Percentiles rank a stretch among this genome's conserved stretches.
Conservation (phyloP, 1,140 invertebrate species). For the Pogonomyrmex barbatus region DNA sequence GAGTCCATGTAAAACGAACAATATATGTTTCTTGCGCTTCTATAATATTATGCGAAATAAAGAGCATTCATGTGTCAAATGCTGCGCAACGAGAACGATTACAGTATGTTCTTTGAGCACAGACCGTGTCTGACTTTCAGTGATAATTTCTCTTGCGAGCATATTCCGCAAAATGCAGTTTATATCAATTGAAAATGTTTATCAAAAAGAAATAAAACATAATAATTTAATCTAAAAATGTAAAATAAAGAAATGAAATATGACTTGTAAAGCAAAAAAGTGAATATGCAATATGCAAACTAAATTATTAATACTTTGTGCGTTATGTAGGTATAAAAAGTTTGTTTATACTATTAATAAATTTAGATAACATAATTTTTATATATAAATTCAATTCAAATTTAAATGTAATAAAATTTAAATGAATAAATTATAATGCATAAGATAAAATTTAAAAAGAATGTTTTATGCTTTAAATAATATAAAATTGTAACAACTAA, state of each 20-base stretch:
- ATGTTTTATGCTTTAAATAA: neutral
- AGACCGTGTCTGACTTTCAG: neutral
- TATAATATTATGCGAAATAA: neutral
- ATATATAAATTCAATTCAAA: neutral
- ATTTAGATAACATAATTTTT: neutral
- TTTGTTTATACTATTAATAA: neutral
- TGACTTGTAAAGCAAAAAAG: too few relatives aligned
- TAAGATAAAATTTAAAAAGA: neutral
- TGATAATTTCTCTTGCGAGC: neutral
- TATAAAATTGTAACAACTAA: neutral
- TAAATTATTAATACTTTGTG: neutral
- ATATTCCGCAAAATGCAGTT: neutral
- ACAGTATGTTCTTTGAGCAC: neutral
- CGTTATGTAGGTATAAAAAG: neutral
- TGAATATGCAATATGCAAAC: too few relatives aligned
- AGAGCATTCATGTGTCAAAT: neutral
- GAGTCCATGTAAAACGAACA: neutral
- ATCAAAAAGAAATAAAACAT: neutral
- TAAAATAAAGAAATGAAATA: neutral
- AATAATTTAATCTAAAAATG: neutral
- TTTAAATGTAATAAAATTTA: neutral
- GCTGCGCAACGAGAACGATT: neutral
- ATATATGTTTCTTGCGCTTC: neutral
- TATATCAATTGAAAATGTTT: too few relatives aligned
- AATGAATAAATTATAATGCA: neutral